Conservation (phyloP, 1,140 invertebrate species). For the Bombus difficillimus region DNA sequence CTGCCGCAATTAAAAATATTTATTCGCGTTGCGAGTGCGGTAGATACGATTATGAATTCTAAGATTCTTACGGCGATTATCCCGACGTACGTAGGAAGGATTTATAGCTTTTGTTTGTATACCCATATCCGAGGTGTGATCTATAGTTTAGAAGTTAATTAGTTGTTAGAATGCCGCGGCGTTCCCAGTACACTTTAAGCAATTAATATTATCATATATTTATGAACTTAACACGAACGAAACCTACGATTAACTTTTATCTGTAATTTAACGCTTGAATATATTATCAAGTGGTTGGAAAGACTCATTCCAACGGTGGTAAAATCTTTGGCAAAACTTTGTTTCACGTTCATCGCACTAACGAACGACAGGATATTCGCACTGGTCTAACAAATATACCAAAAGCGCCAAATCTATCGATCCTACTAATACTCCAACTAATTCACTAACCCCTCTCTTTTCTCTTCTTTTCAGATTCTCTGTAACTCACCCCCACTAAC, state of each 20-base stretch:
- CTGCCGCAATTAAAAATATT: not conserved
- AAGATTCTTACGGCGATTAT: not conserved
- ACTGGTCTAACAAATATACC: too few relatives aligned
- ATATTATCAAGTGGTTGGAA: too few relatives aligned
- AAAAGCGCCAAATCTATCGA: not conserved
- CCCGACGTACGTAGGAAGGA: not conserved
- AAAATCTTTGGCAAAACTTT: too few relatives aligned
- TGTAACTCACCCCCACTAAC: slow-evolving; percentile 47
- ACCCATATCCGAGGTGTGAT: not conserved
- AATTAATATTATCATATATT: not conserved
- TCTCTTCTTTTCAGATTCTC: slow-evolving; percentile 74
- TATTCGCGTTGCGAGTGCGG: not conserved
- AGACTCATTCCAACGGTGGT: too few relatives aligned
- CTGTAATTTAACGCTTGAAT: not conserved
- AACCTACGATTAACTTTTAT: not conserved
- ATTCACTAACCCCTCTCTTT: slow-evolving; percentile 64
- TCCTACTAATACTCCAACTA: slow-evolving; percentile 66
- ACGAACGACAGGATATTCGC: too few relatives aligned
- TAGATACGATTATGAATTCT: not conserved
- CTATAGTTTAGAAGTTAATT: not conserved
- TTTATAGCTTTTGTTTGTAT: not conserved
- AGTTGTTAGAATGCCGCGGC: not conserved
- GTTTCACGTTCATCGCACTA: too few relatives aligned
- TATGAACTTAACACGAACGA: not conserved
- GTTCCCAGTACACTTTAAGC: not conserved